phyloP scores from a whole-genome alignment of 1,140 invertebrate species.

The Cydia splendana region DNA sequence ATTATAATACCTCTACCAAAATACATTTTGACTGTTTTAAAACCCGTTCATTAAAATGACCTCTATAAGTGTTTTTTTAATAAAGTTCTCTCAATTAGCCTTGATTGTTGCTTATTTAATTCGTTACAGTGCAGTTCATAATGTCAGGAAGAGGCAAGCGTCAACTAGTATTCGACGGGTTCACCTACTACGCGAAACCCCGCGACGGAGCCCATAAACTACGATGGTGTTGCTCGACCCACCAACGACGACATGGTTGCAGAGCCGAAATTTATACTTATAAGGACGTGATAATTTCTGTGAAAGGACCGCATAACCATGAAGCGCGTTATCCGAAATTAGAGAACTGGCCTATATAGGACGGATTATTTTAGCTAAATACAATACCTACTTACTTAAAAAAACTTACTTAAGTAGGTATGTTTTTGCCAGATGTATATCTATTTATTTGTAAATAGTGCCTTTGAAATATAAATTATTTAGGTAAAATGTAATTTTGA shows the following conservation, averaged over 20 bases:
- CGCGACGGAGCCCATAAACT: not conserved
- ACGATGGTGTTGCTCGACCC: not conserved
- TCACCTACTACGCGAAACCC: constrained; percentile 41
- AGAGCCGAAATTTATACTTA: not conserved
- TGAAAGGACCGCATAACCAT: not conserved
- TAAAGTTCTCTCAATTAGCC: too few species aligned
- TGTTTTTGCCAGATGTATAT: too few species aligned
- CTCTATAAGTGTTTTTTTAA: too few species aligned
- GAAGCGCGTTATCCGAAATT: not conserved
- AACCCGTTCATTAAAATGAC: too few species aligned
- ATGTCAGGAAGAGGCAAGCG: constrained; percentile 32
- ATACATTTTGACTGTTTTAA: too few species aligned
- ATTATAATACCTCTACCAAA: too few species aligned
- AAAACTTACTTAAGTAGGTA: too few species aligned
- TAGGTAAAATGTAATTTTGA: too few species aligned
- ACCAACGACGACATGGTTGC: constrained; percentile 22
- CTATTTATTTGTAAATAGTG: too few species aligned
- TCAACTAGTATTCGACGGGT: constrained; percentile 40
- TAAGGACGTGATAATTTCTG: not conserved
- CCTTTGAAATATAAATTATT: too few species aligned
- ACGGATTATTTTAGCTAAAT: not conserved
- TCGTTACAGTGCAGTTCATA: constrained; percentile 1
- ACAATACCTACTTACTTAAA: too few species aligned
- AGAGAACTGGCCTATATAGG: not conserved
- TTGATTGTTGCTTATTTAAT: too few species aligned